Base-by-base conservation (phyloP, 2,797 vertebrate species). In the Tokudaia tokunoshimensis region DNA sequence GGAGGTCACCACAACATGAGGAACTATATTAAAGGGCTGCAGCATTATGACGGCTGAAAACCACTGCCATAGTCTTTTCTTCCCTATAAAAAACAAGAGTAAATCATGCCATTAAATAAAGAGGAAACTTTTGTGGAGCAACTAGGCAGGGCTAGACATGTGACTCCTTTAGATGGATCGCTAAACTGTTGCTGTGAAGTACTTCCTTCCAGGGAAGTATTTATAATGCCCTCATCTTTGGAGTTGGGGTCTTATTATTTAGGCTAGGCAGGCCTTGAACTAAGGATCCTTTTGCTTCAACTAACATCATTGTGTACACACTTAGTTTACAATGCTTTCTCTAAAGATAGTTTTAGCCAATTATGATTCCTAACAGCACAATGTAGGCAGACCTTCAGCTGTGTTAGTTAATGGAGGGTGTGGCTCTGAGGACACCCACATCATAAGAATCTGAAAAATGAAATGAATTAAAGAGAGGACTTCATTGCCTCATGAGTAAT, bases 271-370 rank as follows among this genome's bases (percentile, higher is more conserved):
- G 26, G 63, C 63, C 61, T 65, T 91, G 50, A 70, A 70, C 78
- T 74, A 26, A 20, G 22, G 17, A 63, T 52, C 61, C 55, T 90
- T 63, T n/a, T 65, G 22, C 17, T 22, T 52, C 14, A 81, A 31
- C 44, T 80, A 47, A 57, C 14, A 91, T 70, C 41, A 91, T 0
- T 78, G 31, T 14, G 55, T 34, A 76, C 72, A 44, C 11, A 74
- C 50, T 57, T 10, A 74, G 6, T 76, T 59, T 76, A 76, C 55
- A 59, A 31, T 34, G 86, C 24, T 55, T 85, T 91, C 26, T 91
- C n/a, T 80, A 91, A 74, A 92, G 84, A 63, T 55, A 88, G 41
- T 75, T 91, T 67, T 70, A 91, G n/a, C 70, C 44, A 70, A 29
- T 78, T 52, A 20, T 26, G 75, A 59, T 72, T 79, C 79, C 19